A percentile compares a stretch with the other conserved stretches of the same genome.
Evolutionary conservation across 2,797 vertebrate genomes (phyloP).

Genomic region (Nasua narica): DNA sequence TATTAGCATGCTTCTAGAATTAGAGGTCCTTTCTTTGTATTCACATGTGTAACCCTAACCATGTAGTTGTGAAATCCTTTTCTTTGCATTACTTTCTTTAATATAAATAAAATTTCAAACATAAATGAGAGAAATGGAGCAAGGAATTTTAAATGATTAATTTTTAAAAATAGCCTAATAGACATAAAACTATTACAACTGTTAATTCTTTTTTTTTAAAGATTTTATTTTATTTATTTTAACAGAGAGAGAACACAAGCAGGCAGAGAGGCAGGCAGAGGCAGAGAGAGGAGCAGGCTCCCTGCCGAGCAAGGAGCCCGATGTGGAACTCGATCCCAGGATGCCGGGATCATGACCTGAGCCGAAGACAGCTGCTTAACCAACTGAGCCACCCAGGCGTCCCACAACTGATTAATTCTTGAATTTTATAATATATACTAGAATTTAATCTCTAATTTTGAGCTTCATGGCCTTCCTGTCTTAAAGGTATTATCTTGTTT

Average conservation of each 20-base stretch:
- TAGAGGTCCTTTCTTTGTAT: not conserved
- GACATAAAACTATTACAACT: not conserved
- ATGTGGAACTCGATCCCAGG: too few species aligned
- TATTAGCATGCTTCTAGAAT: not conserved
- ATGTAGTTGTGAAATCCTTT: not conserved
- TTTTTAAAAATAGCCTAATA: not conserved
- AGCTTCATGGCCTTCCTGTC: not conserved
- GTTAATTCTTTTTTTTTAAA: too few species aligned
- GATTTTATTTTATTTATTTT: too few species aligned
- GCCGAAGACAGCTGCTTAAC: too few species aligned
- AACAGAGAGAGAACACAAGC: too few species aligned
- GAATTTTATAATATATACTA: not conserved
- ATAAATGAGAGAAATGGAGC: not conserved
- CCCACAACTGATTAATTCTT: not conserved
- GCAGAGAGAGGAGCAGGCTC: too few species aligned
- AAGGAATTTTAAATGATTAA: not conserved
- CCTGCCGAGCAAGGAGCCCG: too few species aligned
- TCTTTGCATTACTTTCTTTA: not conserved
- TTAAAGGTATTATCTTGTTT: not conserved
- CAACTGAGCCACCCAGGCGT: too few species aligned
- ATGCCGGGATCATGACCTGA: too few species aligned
- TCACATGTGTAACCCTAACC: not conserved
- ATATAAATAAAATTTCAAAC: not conserved
- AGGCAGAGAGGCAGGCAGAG: too few species aligned
- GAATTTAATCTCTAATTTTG: not conserved